A percentile compares a stretch with the other conserved stretches of the same genome.
Evolutionary conservation across 1,140 invertebrate species (phyloP).

Genomic region (Tribolium castaneum): DNA sequence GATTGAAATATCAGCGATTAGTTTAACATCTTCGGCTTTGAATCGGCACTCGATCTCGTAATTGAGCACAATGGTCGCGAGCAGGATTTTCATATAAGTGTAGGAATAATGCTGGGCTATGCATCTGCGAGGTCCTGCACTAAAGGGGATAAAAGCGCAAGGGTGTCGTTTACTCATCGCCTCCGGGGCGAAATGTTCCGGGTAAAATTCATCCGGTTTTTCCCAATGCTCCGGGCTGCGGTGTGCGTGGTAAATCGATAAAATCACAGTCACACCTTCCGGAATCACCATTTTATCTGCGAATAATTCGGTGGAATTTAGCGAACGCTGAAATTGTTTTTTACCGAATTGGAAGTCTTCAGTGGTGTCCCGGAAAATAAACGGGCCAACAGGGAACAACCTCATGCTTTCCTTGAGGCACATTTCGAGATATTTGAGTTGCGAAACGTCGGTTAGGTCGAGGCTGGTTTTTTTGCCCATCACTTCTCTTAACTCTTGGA

Average conservation of each 20-base stretch:
- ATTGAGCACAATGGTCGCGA: slow-evolving; percentile 46
- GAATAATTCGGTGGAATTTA: neutral
- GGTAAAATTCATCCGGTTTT: slow-evolving; percentile 67
- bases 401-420: slow-evolving; percentile 54
- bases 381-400: slow-evolving; percentile 51
- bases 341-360: slow-evolving; percentile 47
- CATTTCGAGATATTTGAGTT: slow-evolving; percentile 52
- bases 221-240: slow-evolving; percentile 44
- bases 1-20: slow-evolving; percentile 52
- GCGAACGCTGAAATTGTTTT: neutral
- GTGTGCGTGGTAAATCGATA: slow-evolving; percentile 32
- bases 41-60: slow-evolving; percentile 48
- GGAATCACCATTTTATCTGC: slow-evolving; percentile 49
- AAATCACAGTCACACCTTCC: slow-evolving; percentile 17
- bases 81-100: slow-evolving; percentile 49
- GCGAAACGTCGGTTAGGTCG: slow-evolving; percentile 32
- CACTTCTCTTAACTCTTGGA: slow-evolving; percentile 45
- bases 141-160: slow-evolving; percentile 74
- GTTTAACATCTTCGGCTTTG: slow-evolving; percentile 44
- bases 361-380: slow-evolving; percentile 41
- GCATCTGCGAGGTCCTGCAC: slow-evolving; percentile 71
- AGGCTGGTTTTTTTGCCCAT: slow-evolving; percentile 36
- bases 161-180: slow-evolving; percentile 65
- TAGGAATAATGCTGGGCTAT: slow-evolving; percentile 62
- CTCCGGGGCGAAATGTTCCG: slow-evolving; percentile 77